A percentile compares a stretch with the other conserved stretches of the same genome.
Evolutionary conservation across 2,113 vertebrate species (phyloP).

Genomic region (Rhombomys opimus): DNA sequence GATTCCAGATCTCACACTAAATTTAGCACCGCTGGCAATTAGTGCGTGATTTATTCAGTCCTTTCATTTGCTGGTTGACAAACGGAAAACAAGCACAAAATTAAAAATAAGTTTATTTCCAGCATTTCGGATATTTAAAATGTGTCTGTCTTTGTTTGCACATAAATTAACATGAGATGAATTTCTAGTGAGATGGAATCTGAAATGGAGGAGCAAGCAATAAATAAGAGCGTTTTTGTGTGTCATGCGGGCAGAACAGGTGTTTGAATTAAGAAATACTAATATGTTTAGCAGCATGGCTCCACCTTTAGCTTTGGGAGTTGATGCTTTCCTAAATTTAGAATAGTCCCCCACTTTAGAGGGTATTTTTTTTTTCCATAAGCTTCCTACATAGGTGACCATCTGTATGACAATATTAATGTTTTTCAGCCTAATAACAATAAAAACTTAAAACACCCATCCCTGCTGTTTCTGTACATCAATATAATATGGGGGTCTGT

Average conservation of each 20-base stretch:
- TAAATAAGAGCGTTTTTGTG: constrained; percentile 89
- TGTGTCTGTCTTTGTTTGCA: constrained; percentile 92
- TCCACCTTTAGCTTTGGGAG: constrained; percentile 90
- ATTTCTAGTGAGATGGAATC: constrained; percentile 92
- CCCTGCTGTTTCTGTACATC: constrained; percentile 63
- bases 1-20: constrained; percentile 96
- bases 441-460: constrained; percentile 71
- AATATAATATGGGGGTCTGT: fast-evolving
- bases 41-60: constrained; percentile 94
- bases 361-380: constrained; percentile 81
- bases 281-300: constrained; percentile 91
- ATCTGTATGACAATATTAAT: constrained; percentile 88
- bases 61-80: constrained; percentile 96
- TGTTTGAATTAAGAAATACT: constrained; percentile 92
- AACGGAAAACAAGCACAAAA: constrained; percentile 94
- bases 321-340: constrained; percentile 89
- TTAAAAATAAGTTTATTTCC: constrained; percentile 93
- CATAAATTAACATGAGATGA: constrained; percentile 93
- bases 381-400: constrained; percentile 90
- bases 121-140: constrained; percentile 92
- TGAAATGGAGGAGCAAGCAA: constrained; percentile 90
- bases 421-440: constrained; percentile 77
- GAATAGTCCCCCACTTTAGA: constrained; percentile 87
- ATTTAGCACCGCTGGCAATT: constrained; percentile 99
- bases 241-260: constrained; percentile 88